Conservation (phyloP, 2,113 vertebrate species). For the Xenopus laevis region DNA sequence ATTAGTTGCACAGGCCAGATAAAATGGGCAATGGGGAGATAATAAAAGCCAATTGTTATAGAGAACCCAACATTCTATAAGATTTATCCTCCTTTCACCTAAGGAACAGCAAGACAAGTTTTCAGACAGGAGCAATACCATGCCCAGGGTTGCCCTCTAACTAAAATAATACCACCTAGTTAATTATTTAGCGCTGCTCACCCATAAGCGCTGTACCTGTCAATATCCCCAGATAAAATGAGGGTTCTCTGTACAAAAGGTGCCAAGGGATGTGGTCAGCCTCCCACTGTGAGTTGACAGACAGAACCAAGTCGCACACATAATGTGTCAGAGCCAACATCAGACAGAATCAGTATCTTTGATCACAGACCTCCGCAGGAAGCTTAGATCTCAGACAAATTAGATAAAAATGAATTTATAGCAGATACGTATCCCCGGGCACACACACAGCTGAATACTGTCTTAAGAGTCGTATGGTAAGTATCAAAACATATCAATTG, state of each 20-base stretch:
- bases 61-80: no score
- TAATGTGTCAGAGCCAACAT: slow-evolving; percentile 90
- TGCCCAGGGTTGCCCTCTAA: slow-evolving; percentile 33
- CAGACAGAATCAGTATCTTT: slow-evolving; percentile 93
- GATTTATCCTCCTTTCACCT: no score
- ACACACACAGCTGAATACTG: slow-evolving; percentile 68
- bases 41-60: no score
- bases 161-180: slow-evolving; percentile 43
- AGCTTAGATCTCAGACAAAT: slow-evolving; percentile 96
- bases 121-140: no score
- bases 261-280: slow-evolving; percentile 64
- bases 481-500: slow-evolving; percentile 69
- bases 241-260: slow-evolving; percentile 72
- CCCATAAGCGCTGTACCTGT: slow-evolving; percentile 56
- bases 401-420: slow-evolving; percentile 98
- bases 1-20: no score
- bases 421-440: slow-evolving; percentile 75
- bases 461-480: slow-evolving; percentile 64
- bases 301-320: slow-evolving; percentile 93
- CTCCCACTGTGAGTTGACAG: slow-evolving; percentile 81
- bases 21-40: no score
- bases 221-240: slow-evolving; percentile 68
- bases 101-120: no score
- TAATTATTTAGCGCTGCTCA: slow-evolving; percentile 70
- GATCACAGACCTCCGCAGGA: slow-evolving; percentile 93